These are phyloP conservation scores for Agrotis puta DNA, from an alignment of 2,888 invertebrate species.

Conservation along the genomic window DNA sequence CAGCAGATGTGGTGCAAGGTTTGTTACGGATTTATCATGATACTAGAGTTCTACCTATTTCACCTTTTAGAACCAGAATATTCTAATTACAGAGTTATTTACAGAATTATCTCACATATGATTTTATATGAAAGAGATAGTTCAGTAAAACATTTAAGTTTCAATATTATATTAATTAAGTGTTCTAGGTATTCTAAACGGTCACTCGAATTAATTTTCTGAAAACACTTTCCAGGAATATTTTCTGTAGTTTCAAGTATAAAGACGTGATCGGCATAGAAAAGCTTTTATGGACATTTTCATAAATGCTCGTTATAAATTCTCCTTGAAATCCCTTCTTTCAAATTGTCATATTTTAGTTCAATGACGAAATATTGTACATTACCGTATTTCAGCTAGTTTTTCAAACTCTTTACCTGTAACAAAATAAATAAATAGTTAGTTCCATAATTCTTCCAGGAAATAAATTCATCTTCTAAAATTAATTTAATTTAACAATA, in stretches of 20 bases:
- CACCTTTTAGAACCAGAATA: not conserved
- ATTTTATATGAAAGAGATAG: not conserved
- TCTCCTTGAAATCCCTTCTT: not conserved
- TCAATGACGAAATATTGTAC: not conserved
- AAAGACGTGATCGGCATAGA: constrained; percentile 35
- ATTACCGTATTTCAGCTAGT: constrained; percentile 9
- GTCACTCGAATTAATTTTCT: constrained; percentile 8
- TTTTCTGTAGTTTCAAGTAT: constrained; percentile 23
- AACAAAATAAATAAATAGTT: constrained; percentile 37
- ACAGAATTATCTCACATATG: too few relatives aligned
- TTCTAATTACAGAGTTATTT: not conserved
- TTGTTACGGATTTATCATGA: too few relatives aligned
- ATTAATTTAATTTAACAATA: not conserved
- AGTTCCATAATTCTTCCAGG: not conserved
- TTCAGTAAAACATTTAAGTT: not conserved
- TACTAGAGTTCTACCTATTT: too few relatives aligned
- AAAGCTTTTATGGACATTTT: constrained; percentile 13
- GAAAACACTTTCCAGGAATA: constrained; percentile 6
- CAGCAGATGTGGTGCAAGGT: not conserved
- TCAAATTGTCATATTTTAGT: not conserved
- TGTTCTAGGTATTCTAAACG: not conserved
- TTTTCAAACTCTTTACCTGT: constrained; percentile 37
- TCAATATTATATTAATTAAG: constrained; percentile 10
- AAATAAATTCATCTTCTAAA: not conserved
- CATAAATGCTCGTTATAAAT: constrained; percentile 17